Evolutionary conservation across 2,113 vertebrate genomes (phyloP).

Genomic region (Siniperca knerii): DNA sequence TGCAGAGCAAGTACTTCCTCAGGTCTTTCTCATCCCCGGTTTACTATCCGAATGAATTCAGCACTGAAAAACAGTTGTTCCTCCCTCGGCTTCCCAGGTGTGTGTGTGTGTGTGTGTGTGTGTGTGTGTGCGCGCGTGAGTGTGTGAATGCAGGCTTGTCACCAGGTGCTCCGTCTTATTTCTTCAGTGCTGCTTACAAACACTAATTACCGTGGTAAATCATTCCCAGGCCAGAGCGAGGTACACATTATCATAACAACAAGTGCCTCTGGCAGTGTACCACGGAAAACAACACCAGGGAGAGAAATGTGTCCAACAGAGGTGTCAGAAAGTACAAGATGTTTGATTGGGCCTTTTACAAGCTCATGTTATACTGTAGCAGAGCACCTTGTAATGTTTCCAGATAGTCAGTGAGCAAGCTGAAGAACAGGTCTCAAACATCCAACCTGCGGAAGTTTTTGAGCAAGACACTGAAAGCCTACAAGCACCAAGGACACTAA

Average conservation of each 20-base stretch:
- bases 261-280: slow-evolving; percentile 50
- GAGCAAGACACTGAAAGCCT: background rate
- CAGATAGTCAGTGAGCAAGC: slow-evolving; percentile 18
- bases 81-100: slow-evolving; percentile 31
- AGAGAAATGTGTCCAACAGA: slow-evolving; percentile 48
- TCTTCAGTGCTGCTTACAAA: slow-evolving; percentile 54
- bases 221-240: slow-evolving; percentile 52
- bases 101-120: slow-evolving; percentile 29
- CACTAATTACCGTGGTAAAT: slow-evolving; percentile 66
- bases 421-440: background rate
- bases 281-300: slow-evolving; percentile 40
- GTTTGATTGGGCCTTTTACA: slow-evolving; percentile 53
- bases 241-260: slow-evolving; percentile 49
- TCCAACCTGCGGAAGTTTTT: background rate
- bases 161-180: slow-evolving; percentile 61
- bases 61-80: slow-evolving; percentile 63
- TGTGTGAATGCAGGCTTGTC: slow-evolving; percentile 28
- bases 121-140: background rate
- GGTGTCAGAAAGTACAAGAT: slow-evolving; percentile 47
- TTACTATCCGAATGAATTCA: slow-evolving; percentile 22
- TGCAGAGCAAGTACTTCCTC: background rate
- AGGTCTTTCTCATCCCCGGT: background rate
- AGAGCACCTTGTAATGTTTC: slow-evolving; percentile 25
- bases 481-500: background rate
- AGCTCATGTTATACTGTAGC: slow-evolving; percentile 29